phyloP scores from a whole-genome alignment of 2,797 vertebrate species.

The Pangasius krempfi region DNA sequence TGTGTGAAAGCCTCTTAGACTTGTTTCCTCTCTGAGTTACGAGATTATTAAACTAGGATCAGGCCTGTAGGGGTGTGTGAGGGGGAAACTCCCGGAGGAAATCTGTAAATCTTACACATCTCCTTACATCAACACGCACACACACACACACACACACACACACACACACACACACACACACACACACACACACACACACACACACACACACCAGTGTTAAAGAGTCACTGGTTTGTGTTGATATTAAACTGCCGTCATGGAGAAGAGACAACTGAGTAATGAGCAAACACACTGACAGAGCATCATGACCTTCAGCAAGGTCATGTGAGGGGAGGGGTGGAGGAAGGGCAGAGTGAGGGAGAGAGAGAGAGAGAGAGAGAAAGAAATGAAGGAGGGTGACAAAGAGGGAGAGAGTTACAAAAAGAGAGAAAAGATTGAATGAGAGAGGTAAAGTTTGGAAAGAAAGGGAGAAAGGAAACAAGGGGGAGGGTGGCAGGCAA shows the following conservation, averaged over 20 bases:
- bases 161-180: background rate
- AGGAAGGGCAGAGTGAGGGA: background rate
- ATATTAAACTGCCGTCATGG: background rate
- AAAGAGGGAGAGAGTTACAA: background rate
- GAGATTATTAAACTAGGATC: constrained; percentile 62
- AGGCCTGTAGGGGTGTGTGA: background rate
- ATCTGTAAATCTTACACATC: constrained; percentile 42
- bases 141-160: constrained; percentile 19
- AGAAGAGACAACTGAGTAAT: constrained; percentile 4
- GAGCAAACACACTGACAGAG: constrained; percentile 18
- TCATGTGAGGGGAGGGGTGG: constrained; percentile 25
- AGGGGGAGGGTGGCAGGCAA: background rate
- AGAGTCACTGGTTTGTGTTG: background rate
- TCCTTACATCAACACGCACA: background rate
- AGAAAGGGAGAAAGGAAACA: background rate
- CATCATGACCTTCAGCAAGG: constrained; percentile 60
- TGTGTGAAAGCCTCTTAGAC: constrained; percentile 62
- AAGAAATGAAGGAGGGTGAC: background rate
- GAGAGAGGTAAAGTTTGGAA: background rate
- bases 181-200: background rate
- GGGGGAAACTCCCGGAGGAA: constrained; percentile 24
- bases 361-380: background rate
- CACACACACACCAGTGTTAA: background rate
- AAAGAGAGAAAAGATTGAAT: background rate
- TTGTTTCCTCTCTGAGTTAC: constrained; percentile 63